Evolutionary conservation across 1,140 invertebrate genomes (phyloP), one percentile per base, ranked within the genome.

Genomic region (Zaprionus gabonicus): DNA sequence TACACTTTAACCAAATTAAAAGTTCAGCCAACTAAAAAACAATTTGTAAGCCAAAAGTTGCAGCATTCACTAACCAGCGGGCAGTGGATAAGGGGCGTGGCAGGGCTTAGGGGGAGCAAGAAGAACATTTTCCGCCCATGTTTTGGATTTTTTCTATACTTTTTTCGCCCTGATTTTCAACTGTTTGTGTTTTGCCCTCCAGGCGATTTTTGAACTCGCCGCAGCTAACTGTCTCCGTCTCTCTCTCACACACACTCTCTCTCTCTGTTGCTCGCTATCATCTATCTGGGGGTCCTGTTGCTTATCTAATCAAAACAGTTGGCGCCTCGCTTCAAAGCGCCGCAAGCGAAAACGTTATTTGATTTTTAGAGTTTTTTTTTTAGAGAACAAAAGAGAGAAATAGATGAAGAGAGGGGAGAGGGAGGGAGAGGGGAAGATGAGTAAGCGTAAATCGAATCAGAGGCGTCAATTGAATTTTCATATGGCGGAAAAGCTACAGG

Each of bases 1-100:
- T 80, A 86, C 83, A 87, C 82, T 81, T 87, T 86, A 86, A 86
- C 82, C 83, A 87, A 86, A 86, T 86, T 86, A 86, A 86, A 86
- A 86, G 82, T 86, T 86, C 55, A 82, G 69, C 83, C 70, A 86
- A 86, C 82, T 86, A 87, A 86, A 85, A 86, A 86, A 87, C 82
- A 87, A 86, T 87, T 86, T 86, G 83, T 87, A 87, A 82, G 83
- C 82, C 76, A 82, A 86, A 86, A 85, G 80, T 71, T 77, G 80
- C 53, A 31, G 46, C 72, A 87, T 73, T 85, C 76, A 76, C 72
- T 69, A 82, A 34, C 15, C 20, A 46, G 31, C 31, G 41, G 20
- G 10, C 41, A 69, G 36, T 20, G 64, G 31, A 15, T 15, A 13
- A 23, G 12, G 46, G 46, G 46, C 12, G 9, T 4, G 55, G 56